Evolutionary conservation across 2,797 vertebrate species (phyloP).

Genomic region (Hapalemur alaotrensis): DNA sequence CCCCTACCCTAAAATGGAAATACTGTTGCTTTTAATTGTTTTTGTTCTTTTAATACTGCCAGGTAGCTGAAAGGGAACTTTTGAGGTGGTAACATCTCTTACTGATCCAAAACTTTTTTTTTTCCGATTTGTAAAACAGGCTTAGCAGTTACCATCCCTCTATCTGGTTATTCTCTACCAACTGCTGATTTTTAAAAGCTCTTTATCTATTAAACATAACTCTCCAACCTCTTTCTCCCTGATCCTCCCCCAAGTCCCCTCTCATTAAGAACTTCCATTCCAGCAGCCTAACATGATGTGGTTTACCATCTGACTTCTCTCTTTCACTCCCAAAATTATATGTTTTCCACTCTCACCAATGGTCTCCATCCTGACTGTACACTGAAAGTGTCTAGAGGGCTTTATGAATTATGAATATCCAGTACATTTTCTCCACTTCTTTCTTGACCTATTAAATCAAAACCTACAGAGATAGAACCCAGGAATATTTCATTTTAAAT

Average conservation of each 20-base stretch:
- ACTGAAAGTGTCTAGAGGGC: not conserved
- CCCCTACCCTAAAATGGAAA: not conserved
- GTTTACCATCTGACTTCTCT: not conserved
- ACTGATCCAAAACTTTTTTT: not conserved
- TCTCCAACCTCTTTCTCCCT: not conserved
- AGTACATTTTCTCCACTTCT: not conserved
- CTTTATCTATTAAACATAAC: not conserved
- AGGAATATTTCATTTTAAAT: not conserved
- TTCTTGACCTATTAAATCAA: not conserved
- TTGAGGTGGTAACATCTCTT: not conserved
- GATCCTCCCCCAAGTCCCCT: not conserved
- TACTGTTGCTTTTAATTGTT: constrained; percentile 34
- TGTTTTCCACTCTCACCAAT: not conserved
- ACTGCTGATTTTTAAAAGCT: not conserved
- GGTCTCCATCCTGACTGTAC: not conserved
- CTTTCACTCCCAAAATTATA: not conserved
- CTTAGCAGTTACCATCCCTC: not conserved
- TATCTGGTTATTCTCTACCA: not conserved
- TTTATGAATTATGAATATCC: not conserved
- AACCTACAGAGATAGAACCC: not conserved
- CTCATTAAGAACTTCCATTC: not conserved
- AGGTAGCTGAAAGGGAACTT: constrained; percentile 5
- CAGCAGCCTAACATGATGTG: not conserved
- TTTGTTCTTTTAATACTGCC: constrained; percentile 27
- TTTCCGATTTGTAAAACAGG: not conserved